Conservation (phyloP, 1,140 invertebrate genomes). For the Epicauta chinensis region DNA sequence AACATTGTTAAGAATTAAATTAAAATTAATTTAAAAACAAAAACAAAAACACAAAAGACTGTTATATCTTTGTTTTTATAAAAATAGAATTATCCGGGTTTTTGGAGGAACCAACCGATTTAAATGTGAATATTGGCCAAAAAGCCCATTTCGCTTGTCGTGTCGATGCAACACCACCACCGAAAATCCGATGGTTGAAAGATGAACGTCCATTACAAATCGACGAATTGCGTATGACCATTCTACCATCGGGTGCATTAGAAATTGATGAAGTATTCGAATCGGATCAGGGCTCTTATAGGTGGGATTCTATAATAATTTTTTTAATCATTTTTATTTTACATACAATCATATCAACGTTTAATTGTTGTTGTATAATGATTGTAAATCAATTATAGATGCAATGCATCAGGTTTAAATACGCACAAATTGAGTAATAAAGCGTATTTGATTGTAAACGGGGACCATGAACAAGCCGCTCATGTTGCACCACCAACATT, state of each 20-base stretch:
- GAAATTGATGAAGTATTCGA: slow-evolving; percentile 72
- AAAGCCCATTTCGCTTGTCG: slow-evolving; percentile 58
- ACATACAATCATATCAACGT: background rate
- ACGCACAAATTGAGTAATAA: slow-evolving; percentile 59
- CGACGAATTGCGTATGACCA: slow-evolving; percentile 68
- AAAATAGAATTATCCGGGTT: slow-evolving; percentile 54
- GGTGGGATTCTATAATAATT: too few relatives aligned
- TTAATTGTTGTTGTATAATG: background rate
- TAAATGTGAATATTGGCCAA: slow-evolving; percentile 55
- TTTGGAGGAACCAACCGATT: slow-evolving; percentile 58
- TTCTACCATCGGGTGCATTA: slow-evolving; percentile 75
- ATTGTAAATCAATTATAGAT: slow-evolving; percentile 24
- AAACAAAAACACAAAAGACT: too few relatives aligned
- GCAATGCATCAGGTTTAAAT: slow-evolving; percentile 53
- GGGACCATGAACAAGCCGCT: slow-evolving; percentile 47
- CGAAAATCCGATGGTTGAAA: slow-evolving; percentile 71
- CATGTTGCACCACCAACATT: slow-evolving; percentile 47
- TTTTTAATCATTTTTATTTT: background rate
- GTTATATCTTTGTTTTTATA: background rate
- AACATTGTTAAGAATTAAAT: too few relatives aligned
- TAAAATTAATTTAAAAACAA: too few relatives aligned
- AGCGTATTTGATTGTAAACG: slow-evolving; percentile 59
- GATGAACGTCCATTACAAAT: slow-evolving; percentile 61
- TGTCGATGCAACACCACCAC: slow-evolving; percentile 43
- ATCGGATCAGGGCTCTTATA: slow-evolving; percentile 72